Percentiles rank a stretch among this genome's conserved stretches.
phyloP scores from a whole-genome alignment of 2,888 invertebrate genomes.

The Drosophila picticornis region DNA sequence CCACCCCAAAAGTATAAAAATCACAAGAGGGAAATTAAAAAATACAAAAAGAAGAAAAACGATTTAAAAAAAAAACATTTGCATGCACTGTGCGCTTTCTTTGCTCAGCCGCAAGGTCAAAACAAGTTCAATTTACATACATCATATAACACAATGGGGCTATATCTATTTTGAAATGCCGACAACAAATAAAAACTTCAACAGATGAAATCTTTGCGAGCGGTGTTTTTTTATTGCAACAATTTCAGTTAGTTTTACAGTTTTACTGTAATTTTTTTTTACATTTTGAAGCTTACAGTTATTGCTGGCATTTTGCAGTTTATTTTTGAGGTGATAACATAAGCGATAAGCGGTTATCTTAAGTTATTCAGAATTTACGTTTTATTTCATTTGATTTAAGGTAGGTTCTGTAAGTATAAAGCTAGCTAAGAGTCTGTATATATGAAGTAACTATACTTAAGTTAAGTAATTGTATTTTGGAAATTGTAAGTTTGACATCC shows the following conservation, averaged over 20 bases:
- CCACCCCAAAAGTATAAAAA: slow-evolving; percentile 9
- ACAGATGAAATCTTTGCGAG: slow-evolving; percentile 16
- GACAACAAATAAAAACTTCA: slow-evolving; percentile 1
- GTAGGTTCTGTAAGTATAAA: neutral
- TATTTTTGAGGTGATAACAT: neutral
- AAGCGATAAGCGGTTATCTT: slow-evolving; percentile 5
- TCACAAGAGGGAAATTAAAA: neutral
- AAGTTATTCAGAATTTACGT: neutral
- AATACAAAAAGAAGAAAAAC: slow-evolving; percentile 7
- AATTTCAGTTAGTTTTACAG: slow-evolving; percentile 21
- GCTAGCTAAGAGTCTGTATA: neutral
- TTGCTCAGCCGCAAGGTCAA: slow-evolving; percentile 37
- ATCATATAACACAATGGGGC: slow-evolving; percentile 7
- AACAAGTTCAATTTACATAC: slow-evolving; percentile 30
- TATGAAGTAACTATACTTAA: neutral
- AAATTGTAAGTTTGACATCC: too few species aligned
- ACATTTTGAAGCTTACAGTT: slow-evolving; percentile 24
- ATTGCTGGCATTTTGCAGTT: slow-evolving; percentile 12
- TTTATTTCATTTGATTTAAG: neutral
- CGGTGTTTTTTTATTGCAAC: slow-evolving; percentile 39
- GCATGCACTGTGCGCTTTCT: slow-evolving; percentile 48
- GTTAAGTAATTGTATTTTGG: too few species aligned
- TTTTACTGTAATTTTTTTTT: slow-evolving; percentile 1
- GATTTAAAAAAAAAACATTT: slow-evolving; percentile 25
- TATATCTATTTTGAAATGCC: neutral